phyloP scores from a whole-genome alignment of 2,797 vertebrate genomes.

The Acanthornis magna region DNA sequence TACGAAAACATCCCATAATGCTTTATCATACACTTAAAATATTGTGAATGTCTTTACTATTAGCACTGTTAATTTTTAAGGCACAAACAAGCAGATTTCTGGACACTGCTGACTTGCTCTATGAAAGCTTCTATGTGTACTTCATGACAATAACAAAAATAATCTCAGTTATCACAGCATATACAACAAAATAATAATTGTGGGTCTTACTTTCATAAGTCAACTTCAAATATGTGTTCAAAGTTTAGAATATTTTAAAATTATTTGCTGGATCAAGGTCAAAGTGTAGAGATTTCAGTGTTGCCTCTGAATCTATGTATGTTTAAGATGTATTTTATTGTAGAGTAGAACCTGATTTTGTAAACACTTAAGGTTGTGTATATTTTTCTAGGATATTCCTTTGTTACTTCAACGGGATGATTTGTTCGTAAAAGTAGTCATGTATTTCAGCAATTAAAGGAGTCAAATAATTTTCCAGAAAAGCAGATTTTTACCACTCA shows the following conservation, averaged over 20 bases:
- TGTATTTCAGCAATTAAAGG: neutral
- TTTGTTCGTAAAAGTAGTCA: neutral
- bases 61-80: neutral
- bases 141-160: neutral
- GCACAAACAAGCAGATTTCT: neutral
- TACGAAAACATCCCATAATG: neutral
- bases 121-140: neutral
- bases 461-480: neutral
- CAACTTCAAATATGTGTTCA: neutral
- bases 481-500: neutral
- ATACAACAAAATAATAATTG: neutral
- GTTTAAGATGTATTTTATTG: neutral
- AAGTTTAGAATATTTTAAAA: neutral
- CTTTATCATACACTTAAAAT: neutral
- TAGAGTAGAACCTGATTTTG: neutral
- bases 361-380: neutral
- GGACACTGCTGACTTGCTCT: neutral
- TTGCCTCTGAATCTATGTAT: neutral
- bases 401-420: neutral
- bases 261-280: neutral
- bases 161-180: neutral
- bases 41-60: neutral
- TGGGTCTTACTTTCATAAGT: neutral
- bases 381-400: neutral
- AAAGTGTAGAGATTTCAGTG: neutral